These are phyloP conservation scores for Piaya cayana DNA, from an alignment of 2,113 vertebrate genomes.

Conservation along the genomic window DNA sequence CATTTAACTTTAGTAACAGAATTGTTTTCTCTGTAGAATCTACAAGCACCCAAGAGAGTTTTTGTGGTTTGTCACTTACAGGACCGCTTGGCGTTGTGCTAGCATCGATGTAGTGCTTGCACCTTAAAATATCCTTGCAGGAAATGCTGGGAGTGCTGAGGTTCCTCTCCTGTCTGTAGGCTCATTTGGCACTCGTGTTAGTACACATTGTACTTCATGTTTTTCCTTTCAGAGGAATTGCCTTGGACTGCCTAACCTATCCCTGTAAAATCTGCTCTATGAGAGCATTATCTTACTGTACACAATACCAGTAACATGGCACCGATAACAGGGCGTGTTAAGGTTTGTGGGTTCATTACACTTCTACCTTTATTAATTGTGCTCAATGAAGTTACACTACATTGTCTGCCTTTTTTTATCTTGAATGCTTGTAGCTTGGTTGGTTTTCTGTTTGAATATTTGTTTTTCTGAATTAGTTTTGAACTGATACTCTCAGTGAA, in stretches of 20 bases:
- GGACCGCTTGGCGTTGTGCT: not conserved
- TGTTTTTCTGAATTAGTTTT: not conserved
- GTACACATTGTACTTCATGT: not conserved
- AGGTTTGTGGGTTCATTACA: not conserved
- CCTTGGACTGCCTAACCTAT: not conserved
- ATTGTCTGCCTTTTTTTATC: not conserved
- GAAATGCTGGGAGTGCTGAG: not conserved
- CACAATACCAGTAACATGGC: not conserved
- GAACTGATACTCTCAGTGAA: not conserved
- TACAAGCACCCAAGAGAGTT: not conserved
- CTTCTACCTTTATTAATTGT: not conserved
- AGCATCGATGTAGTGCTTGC: not conserved
- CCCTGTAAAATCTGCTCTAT: not conserved
- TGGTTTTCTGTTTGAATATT: not conserved
- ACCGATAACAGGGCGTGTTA: not conserved
- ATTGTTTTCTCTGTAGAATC: not conserved
- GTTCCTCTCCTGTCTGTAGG: not conserved
- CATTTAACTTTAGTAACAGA: not conserved
- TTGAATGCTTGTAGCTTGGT: not conserved
- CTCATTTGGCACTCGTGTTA: not conserved
- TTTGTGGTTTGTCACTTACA: not conserved
- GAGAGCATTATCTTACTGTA: not conserved
- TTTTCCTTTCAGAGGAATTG: not conserved
- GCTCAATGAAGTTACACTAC: not conserved
- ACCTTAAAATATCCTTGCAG: not conserved